Conservation (phyloP, 2,113 vertebrate genomes). For the Microcebus lehilahytsara region DNA sequence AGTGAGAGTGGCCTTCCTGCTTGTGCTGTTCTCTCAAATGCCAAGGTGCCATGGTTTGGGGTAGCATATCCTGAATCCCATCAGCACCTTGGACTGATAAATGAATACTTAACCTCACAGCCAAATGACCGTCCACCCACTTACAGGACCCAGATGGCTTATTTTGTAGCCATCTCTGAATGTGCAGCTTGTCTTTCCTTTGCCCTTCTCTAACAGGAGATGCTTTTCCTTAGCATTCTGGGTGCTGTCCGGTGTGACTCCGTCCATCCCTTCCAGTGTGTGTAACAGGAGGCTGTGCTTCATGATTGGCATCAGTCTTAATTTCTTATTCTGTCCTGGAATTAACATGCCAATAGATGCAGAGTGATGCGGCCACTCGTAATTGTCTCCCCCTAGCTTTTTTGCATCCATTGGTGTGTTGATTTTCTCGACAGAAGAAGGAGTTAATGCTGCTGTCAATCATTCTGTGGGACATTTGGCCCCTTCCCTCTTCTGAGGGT, state of each 20-base stretch:
- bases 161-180: constrained; percentile 26
- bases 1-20: background rate
- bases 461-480: background rate
- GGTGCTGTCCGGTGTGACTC: background rate
- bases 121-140: background rate
- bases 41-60: background rate
- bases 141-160: background rate
- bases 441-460: constrained; percentile 11
- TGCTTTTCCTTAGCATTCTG: background rate
- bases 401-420: constrained; percentile 21
- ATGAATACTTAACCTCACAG: background rate
- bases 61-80: background rate
- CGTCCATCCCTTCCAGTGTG: background rate
- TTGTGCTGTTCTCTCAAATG: background rate
- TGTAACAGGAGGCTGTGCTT: constrained; percentile 31
- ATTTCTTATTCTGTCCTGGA: constrained; percentile 72
- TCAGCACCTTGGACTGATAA: background rate
- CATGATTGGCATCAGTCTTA: constrained; percentile 54
- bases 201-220: background rate
- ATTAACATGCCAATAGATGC: constrained; percentile 60
- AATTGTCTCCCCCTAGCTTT: constrained; percentile 46
- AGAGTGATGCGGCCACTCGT: constrained; percentile 41
- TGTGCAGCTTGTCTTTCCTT: constrained; percentile 25
- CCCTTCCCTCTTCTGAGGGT: background rate
- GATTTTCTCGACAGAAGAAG: constrained; percentile 57